Evolutionary conservation across 2,888 invertebrate species (phyloP), one percentile per base, ranked within the genome.

Genomic region (Therioaphis trifolii): DNA sequence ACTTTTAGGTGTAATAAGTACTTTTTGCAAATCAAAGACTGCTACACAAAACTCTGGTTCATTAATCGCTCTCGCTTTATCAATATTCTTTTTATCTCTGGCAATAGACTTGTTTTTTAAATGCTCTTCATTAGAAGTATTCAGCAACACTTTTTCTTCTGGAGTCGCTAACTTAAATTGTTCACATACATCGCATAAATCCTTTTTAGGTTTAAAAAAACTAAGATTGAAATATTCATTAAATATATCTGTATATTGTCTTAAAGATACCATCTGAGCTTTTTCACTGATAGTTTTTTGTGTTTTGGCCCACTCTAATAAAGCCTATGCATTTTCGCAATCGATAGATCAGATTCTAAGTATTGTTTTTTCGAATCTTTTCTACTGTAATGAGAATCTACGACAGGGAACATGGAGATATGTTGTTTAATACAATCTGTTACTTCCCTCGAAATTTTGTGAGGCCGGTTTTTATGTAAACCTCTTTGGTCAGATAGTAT

Each of bases 161-260:
- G 46, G 43, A 18, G 24, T 69, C 0, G 69, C 24, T 46, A 71
- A 15, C 1, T 46, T 71, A 46, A 71, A 71, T 71, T 71, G 14
- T 27, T 69, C 69, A 46, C 63, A 63, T 15, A 29, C 15, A 18
- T 63, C 63, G 11, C 63, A 63, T 63, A 69, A 4, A 18, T 69
- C 69, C 7, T 46, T 68, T 68, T 68, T n/a, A 0, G 68, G 68
- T 15, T 68, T 68, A 43, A 68, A 68, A 68, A 68, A 68, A 71
- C 69, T 71, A n/a, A 71, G 15, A 71, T 71, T 71, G 46, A 46
- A 46, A n/a, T 18, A 69, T 14, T 69, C 27, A 14, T 71, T 46
- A 71, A 71, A 71, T 12, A 71, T 27, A 71, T 71, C 46, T 2
- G 46, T 46, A 18, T 71, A 71, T 27, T 71, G 69, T 71, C 69